Conservation (phyloP, 2,797 vertebrate species). For the Diglossa cyanea region DNA sequence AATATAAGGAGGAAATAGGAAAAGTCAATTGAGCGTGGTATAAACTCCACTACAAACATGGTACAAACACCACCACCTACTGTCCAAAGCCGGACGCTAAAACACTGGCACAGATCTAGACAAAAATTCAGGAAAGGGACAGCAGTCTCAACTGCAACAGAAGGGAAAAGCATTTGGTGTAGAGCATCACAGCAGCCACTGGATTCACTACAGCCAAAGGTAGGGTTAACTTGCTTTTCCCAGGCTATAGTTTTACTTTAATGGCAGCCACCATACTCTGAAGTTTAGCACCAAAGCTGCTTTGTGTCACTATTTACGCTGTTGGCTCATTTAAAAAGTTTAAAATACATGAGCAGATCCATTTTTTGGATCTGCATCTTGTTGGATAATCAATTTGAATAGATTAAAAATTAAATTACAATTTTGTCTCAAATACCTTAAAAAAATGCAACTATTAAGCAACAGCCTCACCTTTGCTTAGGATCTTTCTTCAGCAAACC, state of each 20-base stretch:
- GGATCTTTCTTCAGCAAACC: constrained; percentile 96
- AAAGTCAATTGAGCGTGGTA: neutral
- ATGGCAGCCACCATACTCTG: neutral
- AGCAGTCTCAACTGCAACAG: neutral
- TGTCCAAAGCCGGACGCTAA: neutral
- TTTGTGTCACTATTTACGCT: rapidly evolving
- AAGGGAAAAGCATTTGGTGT: neutral
- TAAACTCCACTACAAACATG: neutral
- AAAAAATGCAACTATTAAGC: neutral
- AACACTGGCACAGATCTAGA: neutral
- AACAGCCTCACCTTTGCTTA: constrained; percentile 83
- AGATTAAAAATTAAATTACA: neutral
- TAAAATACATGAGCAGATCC: neutral
- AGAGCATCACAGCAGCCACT: neutral
- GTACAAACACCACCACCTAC: constrained; percentile 45
- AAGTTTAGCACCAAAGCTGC: neutral
- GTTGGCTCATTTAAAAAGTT: neutral
- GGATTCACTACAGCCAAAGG: neutral
- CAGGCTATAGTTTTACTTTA: neutral
- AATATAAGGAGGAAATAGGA: neutral
- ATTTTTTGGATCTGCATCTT: neutral
- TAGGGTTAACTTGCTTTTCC: neutral
- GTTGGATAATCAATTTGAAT: neutral
- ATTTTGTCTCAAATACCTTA: neutral
- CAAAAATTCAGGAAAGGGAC: neutral